Base-by-base conservation (phyloP, 2,888 invertebrate genomes). In the Lumbricus terrestris region DNA sequence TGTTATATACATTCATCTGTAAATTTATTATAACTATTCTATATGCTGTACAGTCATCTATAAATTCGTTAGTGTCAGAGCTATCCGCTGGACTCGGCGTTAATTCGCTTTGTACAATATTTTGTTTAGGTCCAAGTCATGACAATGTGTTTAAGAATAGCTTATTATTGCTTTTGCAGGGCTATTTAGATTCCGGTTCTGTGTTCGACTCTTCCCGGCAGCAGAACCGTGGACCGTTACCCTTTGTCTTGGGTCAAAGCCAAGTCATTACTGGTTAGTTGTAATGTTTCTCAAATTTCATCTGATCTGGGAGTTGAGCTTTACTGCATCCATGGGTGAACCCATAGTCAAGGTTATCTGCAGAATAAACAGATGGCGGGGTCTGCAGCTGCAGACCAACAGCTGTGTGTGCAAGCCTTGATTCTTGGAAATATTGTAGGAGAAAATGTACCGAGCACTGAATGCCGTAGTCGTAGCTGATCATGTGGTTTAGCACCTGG, bases 151-250 rank as follows among this genome's bases (percentile, higher is more conserved):
- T 69, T n/a, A 6, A 69, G n/a, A 69, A n/a, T 8, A n/a, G 8
- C 16, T 69, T n/a, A n/a, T n/a, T n/a, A 1, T 69, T 69, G 69
- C 23, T 34, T 29, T 34, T 85, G 85, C 18, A 89, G 89, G 89
- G 69, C 37, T 82, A 38, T 33, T 82, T 89, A 40, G 89, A 89
- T 34, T 38, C 82, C 38, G 89, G 89, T 89, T 18, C 37, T 38
- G 82, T 89, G 23, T 54, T 89, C 35, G 89, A 89, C 82, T 89
- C 89, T 20, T 89, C 89, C 37, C 3, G 54, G 37, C 42, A 40
- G 29, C 23, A 4, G 20, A 47, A 18, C 20, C 40, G 88, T 35
- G 47, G 35, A 88, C 42, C 88, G 20, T 37, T 88, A 23, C 34
- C 85, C 34, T 85, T 85, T 35, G 85, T 85, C 37, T 37, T 85